A percentile compares a stretch with the other conserved stretches of the same genome.
phyloP scores from a whole-genome alignment of 2,113 vertebrate species.

The Seriola dumerili region DNA sequence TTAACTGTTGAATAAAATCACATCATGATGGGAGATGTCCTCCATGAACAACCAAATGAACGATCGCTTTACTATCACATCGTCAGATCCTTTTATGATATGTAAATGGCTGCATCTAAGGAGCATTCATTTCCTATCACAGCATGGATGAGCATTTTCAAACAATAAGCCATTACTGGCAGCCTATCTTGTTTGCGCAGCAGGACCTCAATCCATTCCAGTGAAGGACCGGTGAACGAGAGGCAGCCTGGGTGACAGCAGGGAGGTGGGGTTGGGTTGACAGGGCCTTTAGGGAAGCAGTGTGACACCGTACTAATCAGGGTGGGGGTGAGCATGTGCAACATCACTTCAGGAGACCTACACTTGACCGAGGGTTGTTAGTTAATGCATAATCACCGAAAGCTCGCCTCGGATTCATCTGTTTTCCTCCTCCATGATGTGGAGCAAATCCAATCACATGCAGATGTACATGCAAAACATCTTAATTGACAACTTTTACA shows the following conservation, averaged over 20 bases:
- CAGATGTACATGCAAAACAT: not conserved
- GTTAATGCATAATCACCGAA: not conserved
- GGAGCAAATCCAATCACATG: not conserved
- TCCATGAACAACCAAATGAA: not conserved
- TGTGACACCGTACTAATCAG: conserved; percentile 38
- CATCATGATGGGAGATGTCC: not conserved
- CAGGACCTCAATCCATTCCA: conserved; percentile 50
- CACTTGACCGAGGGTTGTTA: conserved; percentile 32
- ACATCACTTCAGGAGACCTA: conserved; percentile 28
- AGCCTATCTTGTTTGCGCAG: conserved; percentile 62
- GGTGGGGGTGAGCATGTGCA: conserved; percentile 1
- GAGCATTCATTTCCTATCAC: conserved; percentile 60
- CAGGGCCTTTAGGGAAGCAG: conserved; percentile 31
- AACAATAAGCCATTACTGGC: conserved; percentile 62
- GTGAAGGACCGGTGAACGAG: conserved; percentile 38
- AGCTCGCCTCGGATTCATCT: not conserved
- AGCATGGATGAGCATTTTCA: conserved; percentile 52
- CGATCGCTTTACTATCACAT: conserved; percentile 6
- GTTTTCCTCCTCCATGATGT: not conserved
- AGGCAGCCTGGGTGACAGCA: conserved; percentile 34
- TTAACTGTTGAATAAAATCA: not conserved
- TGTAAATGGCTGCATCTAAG: conserved; percentile 51
- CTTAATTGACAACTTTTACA: not conserved
- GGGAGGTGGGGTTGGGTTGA: conserved; percentile 32
- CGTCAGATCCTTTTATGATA: conserved; percentile 30